phyloP scores from a whole-genome alignment of 2,797 vertebrate genomes.

The Sarcophilus harrisii region DNA sequence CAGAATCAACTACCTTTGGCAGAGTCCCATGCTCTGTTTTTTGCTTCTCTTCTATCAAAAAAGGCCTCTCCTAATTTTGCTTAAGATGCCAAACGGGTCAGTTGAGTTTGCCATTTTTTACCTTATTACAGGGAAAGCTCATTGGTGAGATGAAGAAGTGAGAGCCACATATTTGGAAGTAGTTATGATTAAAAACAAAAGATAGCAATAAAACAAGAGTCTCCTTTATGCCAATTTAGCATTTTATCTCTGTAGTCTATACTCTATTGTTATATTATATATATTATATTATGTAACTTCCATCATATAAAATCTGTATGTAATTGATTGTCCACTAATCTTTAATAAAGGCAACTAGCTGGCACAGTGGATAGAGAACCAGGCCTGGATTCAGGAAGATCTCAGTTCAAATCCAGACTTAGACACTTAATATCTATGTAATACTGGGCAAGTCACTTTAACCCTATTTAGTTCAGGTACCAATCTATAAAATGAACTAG shows the following conservation, averaged over 20 bases:
- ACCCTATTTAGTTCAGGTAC: background rate
- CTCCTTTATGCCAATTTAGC: background rate
- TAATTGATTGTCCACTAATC: background rate
- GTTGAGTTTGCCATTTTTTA: background rate
- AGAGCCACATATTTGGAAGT: background rate
- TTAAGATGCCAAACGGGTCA: background rate
- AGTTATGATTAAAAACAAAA: background rate
- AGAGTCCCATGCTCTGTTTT: background rate
- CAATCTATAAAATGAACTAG: background rate
- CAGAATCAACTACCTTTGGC: background rate
- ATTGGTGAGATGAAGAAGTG: background rate
- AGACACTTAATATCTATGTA: background rate
- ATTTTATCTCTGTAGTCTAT: background rate
- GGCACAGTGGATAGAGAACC: background rate
- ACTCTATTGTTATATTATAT: background rate
- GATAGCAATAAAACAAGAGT: background rate
- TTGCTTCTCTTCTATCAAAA: background rate
- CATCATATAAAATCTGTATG: background rate
- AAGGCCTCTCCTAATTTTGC: background rate
- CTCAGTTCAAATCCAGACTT: background rate
- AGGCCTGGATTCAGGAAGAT: background rate
- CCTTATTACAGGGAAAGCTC: background rate
- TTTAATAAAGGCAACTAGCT: background rate
- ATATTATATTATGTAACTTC: background rate
- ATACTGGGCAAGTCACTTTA: background rate